Conservation (phyloP, 2,113 vertebrate species). For the Malurus alboscapulatus region DNA sequence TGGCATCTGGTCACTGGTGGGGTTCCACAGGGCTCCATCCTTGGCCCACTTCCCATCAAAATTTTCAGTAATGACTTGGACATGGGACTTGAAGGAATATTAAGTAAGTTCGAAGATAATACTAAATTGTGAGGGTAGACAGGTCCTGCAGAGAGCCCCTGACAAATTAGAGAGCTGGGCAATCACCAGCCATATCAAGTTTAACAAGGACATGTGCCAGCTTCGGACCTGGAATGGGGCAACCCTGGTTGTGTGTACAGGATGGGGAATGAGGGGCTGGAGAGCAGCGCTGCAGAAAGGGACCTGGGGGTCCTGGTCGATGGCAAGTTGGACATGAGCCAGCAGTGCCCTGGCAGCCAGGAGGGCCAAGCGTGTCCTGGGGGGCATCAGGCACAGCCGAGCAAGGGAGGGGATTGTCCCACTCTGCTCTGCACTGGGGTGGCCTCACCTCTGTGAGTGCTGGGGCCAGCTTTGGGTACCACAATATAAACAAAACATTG, state of each 20-base stretch:
- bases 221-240: background rate
- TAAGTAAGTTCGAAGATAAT: background rate
- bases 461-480: background rate
- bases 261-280: background rate
- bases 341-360: background rate
- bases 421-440: background rate
- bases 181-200: background rate
- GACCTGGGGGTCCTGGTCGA: rapidly evolving
- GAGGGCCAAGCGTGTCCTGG: background rate
- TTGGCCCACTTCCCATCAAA: background rate
- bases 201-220: background rate
- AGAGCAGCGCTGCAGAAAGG: background rate
- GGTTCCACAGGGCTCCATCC: background rate
- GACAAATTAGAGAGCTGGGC: background rate
- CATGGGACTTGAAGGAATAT: background rate
- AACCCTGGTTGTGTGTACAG: background rate
- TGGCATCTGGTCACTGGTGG: background rate
- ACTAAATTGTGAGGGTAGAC: background rate
- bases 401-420: background rate
- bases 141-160: background rate
- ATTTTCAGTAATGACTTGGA: background rate
- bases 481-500: background rate
- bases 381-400: rapidly evolving
- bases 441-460: rapidly evolving
- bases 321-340: background rate